These are phyloP conservation scores for Drosophila antonietae DNA, from an alignment of 2,888 invertebrate species.

Conservation along the genomic window DNA sequence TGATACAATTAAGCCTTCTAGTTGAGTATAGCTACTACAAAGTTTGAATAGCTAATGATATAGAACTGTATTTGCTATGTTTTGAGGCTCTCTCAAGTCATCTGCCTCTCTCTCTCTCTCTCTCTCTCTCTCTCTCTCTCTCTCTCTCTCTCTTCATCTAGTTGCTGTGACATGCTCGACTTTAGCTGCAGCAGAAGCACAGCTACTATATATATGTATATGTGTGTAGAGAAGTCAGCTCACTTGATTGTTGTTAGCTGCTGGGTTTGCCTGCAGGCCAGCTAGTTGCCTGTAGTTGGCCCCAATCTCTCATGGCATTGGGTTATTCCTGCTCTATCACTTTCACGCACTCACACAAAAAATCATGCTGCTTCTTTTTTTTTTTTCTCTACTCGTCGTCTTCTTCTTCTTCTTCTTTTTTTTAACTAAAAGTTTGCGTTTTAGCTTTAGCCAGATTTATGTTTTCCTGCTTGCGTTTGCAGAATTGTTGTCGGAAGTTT, in stretches of 20 bases:
- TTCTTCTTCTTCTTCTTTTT: conserved; percentile 24
- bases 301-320: conserved; percentile 6
- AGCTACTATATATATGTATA: not conserved
- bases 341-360: conserved; percentile 63
- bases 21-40: too few relatives aligned
- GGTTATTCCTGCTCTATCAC: conserved; percentile 51
- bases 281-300: not conserved
- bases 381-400: conserved; percentile 10
- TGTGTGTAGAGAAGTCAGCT: conserved; percentile 8
- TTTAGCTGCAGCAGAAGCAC: not conserved
- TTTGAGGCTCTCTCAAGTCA: not conserved
- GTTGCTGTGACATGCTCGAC: conserved; percentile 13
- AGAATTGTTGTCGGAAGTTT: conserved; percentile 81
- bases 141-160: not conserved
- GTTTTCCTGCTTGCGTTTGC: conserved; percentile 80
- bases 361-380: conserved; percentile 24
- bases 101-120: not conserved
- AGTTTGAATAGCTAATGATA: not conserved
- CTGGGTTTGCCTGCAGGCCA: conserved; percentile 19
- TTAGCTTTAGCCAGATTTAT: conserved; percentile 81
- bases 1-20: too few relatives aligned
- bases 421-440: conserved; percentile 75
- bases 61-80: not conserved
- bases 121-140: not conserved
- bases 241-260: conserved; percentile 20